Percentiles rank a stretch among this genome's conserved stretches.
Conservation (phyloP, 1,140 invertebrate genomes). For the Stenopsyche tienmushanensis region DNA sequence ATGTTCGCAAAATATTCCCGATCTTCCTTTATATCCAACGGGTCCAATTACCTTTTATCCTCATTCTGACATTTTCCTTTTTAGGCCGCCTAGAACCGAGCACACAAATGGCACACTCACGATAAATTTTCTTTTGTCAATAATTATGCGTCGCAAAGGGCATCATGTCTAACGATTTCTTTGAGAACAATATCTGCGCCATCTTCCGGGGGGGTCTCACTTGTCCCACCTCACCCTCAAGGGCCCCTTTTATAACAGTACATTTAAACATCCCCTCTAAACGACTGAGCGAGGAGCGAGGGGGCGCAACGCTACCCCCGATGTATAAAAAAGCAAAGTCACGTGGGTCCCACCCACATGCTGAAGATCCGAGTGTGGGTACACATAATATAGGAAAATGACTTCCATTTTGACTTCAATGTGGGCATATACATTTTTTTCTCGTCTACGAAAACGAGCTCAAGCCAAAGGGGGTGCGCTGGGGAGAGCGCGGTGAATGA, state of each 20-base stretch:
- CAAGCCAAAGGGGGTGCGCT: not conserved
- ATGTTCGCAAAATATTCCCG: not conserved
- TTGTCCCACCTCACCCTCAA: constrained; percentile 22
- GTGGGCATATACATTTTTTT: constrained; percentile 38
- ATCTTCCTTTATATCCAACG: constrained; percentile 7
- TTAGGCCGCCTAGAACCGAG: constrained; percentile 4
- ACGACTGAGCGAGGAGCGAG: too few relatives aligned
- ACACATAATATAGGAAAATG: constrained; percentile 42
- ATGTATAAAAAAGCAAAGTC: constrained; percentile 31
- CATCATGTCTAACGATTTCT: constrained; percentile 39
- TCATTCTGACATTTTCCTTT: constrained; percentile 15
- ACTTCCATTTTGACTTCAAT: constrained; percentile 42
- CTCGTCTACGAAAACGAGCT: constrained; percentile 35
- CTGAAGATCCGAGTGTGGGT: constrained; percentile 34
- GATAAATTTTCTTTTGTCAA: constrained; percentile 41
- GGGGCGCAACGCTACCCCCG: constrained; percentile 20
- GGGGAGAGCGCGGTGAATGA: constrained; percentile 26
- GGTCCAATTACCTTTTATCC: constrained; percentile 35
- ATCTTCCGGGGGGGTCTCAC: constrained; percentile 30
- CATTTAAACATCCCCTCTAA: constrained; percentile 37
- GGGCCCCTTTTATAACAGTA: constrained; percentile 28
- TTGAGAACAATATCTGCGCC: constrained; percentile 41
- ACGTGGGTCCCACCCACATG: constrained; percentile 37
- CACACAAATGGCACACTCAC: constrained; percentile 30
- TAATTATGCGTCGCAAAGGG: constrained; percentile 38